Conservation (phyloP, 1,140 invertebrate genomes). For the Steinernema khuongi region DNA sequence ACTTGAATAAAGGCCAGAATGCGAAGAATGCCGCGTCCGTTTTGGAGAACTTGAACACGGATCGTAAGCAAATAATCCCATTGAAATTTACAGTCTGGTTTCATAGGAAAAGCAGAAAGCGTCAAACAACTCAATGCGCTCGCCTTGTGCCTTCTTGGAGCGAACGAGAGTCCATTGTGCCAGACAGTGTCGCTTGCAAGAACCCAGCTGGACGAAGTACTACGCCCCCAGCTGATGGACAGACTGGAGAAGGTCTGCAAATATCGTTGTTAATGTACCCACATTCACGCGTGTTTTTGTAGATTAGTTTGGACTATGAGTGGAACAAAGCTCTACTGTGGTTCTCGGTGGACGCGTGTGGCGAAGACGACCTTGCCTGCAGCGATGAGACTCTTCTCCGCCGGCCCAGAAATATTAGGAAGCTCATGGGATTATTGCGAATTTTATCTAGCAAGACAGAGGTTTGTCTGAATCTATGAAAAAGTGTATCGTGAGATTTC, state of each 20-base stretch:
- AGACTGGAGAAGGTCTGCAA: background rate
- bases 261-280: background rate
- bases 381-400: slow-evolving; percentile 28
- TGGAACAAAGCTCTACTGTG: slow-evolving; percentile 31
- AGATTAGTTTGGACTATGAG: slow-evolving; percentile 32
- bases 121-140: background rate
- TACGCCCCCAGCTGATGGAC: background rate
- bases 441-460: slow-evolving; percentile 34
- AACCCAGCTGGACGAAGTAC: background rate
- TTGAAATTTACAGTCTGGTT: background rate
- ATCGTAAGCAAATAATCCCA: background rate
- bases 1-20: background rate
- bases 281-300: background rate
- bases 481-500: slow-evolving; percentile 6
- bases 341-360: slow-evolving; percentile 32
- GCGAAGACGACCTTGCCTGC: slow-evolving; percentile 33
- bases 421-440: slow-evolving; percentile 28
- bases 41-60: background rate
- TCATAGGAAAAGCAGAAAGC: background rate
- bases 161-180: background rate
- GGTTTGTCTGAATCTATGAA: slow-evolving; percentile 14
- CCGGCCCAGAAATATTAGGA: slow-evolving; percentile 28
- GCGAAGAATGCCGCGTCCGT: background rate
- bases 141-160: background rate
- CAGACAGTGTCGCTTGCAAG: background rate